These are phyloP conservation scores for Habroteleia sp. DNA, from an alignment of 2,888 invertebrate genomes.

Conservation along the genomic window DNA sequence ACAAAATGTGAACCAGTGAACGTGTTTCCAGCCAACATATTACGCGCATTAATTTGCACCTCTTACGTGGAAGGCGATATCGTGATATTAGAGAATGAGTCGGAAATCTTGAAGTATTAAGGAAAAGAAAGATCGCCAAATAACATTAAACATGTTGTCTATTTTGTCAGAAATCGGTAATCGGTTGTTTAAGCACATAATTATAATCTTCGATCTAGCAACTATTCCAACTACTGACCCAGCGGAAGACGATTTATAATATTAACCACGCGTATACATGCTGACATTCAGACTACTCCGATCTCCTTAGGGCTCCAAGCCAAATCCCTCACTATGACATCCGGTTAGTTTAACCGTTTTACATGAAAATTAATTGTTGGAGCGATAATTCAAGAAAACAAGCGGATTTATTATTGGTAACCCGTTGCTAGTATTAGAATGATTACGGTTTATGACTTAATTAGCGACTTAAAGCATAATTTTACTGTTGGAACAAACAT, in stretches of 20 bases:
- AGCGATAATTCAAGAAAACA: conserved; percentile 1
- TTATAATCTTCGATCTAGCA: conserved; percentile 78
- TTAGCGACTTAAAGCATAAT: not conserved
- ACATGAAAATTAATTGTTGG: conserved; percentile 20
- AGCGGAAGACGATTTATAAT: conserved; percentile 74
- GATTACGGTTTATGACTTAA: not conserved
- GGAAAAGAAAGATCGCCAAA: conserved; percentile 5
- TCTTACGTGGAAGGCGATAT: conserved; percentile 76
- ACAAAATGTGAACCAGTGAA: conserved; percentile 76
- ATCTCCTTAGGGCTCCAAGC: conserved; percentile 57
- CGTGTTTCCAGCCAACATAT: conserved; percentile 78
- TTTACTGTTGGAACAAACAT: conserved; percentile 3
- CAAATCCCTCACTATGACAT: conserved; percentile 51
- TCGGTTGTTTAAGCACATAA: conserved; percentile 71
- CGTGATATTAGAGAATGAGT: conserved; percentile 70
- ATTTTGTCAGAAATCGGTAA: conserved; percentile 53
- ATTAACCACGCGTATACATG: conserved; percentile 64
- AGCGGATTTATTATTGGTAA: conserved; percentile 1
- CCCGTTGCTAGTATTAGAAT: not conserved
- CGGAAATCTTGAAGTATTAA: conserved; percentile 18
- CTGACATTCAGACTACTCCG: conserved; percentile 41
- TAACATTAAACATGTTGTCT: conserved; percentile 26
- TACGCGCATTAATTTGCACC: conserved; percentile 78
- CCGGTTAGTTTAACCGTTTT: conserved; percentile 42
- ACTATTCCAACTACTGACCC: conserved; percentile 73